phyloP scores from a whole-genome alignment of 2,113 vertebrate species.

The Hepsetus odoe region DNA sequence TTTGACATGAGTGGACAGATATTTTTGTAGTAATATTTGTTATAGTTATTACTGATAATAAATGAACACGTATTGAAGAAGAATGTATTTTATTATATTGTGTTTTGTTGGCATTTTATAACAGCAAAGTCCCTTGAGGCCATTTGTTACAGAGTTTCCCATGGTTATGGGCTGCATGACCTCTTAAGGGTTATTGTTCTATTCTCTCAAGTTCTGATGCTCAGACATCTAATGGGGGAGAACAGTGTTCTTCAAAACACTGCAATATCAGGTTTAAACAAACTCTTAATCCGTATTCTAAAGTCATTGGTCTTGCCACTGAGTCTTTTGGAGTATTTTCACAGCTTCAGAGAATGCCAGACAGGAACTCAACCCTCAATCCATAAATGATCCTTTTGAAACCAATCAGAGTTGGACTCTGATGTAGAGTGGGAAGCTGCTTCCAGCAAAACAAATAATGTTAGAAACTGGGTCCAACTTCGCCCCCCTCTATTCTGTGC shows the following conservation, averaged over 20 bases:
- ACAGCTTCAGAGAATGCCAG: background rate
- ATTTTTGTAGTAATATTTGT: too few species aligned
- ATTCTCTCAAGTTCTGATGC: background rate
- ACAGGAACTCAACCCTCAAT: slow-evolving; percentile 54
- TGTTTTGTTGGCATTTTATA: too few species aligned
- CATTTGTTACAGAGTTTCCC: too few species aligned
- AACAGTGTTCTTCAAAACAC: background rate
- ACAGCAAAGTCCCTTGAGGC: too few species aligned
- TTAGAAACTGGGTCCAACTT: background rate
- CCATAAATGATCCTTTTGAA: slow-evolving; percentile 46
- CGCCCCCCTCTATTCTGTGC: background rate
- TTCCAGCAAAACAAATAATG: slow-evolving; percentile 17
- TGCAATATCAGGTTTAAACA: background rate
- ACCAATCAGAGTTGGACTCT: slow-evolving; percentile 56
- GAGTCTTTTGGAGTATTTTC: background rate
- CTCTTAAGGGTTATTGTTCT: too few species aligned
- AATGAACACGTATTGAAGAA: too few species aligned
- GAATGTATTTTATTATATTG: too few species aligned
- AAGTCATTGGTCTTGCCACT: background rate
- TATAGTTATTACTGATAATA: too few species aligned
- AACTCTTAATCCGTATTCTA: background rate
- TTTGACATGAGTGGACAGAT: too few species aligned
- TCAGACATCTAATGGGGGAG: background rate
- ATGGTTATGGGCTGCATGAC: too few species aligned
- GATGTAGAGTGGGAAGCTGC: background rate